Evolutionary conservation across 2,113 vertebrate genomes (phyloP).

Genomic region (Hydropotes inermis): DNA sequence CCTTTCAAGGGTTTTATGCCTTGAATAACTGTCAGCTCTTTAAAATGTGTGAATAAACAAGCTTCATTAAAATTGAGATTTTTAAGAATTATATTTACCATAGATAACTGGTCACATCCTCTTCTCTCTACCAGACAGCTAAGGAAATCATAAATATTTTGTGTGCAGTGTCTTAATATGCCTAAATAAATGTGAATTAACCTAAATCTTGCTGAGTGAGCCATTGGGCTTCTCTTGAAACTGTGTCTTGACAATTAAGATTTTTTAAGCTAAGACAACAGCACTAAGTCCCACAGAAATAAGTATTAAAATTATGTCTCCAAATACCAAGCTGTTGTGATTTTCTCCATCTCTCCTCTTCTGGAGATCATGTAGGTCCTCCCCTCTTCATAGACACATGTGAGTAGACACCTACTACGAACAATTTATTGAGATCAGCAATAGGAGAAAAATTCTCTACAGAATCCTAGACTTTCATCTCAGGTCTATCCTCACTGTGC

Average conservation of each 20-base stretch:
- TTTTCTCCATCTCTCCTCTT: background rate
- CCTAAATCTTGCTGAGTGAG: background rate
- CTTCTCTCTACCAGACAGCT: background rate
- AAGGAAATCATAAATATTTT: background rate
- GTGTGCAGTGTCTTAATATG: background rate
- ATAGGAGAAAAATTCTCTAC: background rate
- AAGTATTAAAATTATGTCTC: background rate
- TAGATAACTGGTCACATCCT: background rate
- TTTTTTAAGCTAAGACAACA: background rate
- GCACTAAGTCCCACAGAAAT: background rate
- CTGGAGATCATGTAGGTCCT: background rate
- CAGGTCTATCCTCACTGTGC: background rate
- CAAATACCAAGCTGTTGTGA: background rate
- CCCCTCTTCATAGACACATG: background rate
- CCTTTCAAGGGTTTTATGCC: background rate
- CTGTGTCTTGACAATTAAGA: background rate
- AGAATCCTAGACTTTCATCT: background rate
- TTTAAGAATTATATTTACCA: background rate
- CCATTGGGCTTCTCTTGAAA: background rate
- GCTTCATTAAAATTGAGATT: background rate
- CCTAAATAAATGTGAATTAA: background rate
- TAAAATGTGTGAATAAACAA: background rate
- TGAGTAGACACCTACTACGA: background rate
- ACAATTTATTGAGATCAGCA: background rate
- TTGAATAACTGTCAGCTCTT: background rate